Evolutionary conservation across 2,888 invertebrate genomes (phyloP).

Genomic region (Nymphalis c-album): DNA sequence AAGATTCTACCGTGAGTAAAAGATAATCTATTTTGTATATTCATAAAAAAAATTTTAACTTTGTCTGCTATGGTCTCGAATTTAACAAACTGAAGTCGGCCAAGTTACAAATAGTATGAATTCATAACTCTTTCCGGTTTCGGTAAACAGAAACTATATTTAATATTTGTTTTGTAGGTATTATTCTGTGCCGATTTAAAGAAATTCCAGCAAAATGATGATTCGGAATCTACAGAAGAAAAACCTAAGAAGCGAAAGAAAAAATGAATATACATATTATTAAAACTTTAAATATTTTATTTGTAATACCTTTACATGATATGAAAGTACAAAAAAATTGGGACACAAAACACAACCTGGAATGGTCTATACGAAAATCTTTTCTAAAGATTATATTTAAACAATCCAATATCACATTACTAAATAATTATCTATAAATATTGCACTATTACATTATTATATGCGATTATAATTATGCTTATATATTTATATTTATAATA

Average conservation of each 20-base stretch:
- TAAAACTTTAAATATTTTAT: conserved; percentile 14
- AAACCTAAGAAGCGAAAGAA: conserved; percentile 56
- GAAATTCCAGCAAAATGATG: conserved; percentile 81
- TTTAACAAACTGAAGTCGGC: too few relatives aligned
- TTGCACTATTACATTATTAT: conserved; percentile 31
- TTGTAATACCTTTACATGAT: conserved; percentile 14
- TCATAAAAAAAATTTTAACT: too few relatives aligned
- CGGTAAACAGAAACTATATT: background rate
- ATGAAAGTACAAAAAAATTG: conserved; percentile 21
- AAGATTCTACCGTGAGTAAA: too few relatives aligned
- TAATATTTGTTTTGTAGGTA: conserved; percentile 78
- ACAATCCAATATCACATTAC: conserved; percentile 58
- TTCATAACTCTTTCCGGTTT: too few relatives aligned
- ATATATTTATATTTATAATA: too few relatives aligned
- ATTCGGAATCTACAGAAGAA: conserved; percentile 36
- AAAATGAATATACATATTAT: conserved; percentile 40
- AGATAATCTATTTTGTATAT: too few relatives aligned
- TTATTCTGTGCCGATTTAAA: conserved; percentile 91
- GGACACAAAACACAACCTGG: conserved; percentile 30
- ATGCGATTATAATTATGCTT: background rate
- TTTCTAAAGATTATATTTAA: conserved; percentile 13
- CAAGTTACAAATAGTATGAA: too few relatives aligned
- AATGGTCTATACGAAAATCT: conserved; percentile 26
- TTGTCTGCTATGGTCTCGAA: too few relatives aligned
- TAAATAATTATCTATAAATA: conserved; percentile 28